These are phyloP conservation scores for Hemicentrotus pulcherrimus DNA, from an alignment of 35 echinoderm and acorn worm genomes.

Conservation along the genomic window DNA sequence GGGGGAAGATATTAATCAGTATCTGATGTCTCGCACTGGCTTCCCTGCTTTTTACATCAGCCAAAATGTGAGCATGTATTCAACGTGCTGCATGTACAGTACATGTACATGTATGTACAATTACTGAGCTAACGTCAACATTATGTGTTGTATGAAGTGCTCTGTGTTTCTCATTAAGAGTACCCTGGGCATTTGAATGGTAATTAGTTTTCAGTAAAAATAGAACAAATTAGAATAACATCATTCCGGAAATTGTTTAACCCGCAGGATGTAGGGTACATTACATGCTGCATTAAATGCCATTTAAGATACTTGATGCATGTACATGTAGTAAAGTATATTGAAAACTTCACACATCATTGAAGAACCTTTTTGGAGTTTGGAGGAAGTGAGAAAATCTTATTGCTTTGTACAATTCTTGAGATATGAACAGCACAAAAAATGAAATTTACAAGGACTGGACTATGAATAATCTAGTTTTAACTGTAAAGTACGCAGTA, in stretches of 20 bases:
- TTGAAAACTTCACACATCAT: no score
- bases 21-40: background rate
- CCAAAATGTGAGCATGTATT: background rate
- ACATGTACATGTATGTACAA: background rate
- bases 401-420: no score
- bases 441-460: no score
- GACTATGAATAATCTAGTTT: no score
- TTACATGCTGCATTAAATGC: background rate
- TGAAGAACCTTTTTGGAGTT: no score
- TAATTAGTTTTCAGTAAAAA: background rate
- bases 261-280: background rate
- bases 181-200: background rate
- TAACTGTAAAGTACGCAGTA: no score
- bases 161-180: background rate
- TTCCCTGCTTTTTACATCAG: background rate
- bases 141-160: background rate
- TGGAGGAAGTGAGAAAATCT: no score
- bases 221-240: constrained; percentile 14
- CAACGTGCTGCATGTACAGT: background rate
- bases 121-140: no score
- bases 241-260: background rate
- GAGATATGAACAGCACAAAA: no score
- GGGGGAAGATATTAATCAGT: constrained; percentile 47
- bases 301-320: no score
- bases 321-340: no score